Conservation (phyloP, 2,888 invertebrate species). For the Tetragonula carbonaria region DNA sequence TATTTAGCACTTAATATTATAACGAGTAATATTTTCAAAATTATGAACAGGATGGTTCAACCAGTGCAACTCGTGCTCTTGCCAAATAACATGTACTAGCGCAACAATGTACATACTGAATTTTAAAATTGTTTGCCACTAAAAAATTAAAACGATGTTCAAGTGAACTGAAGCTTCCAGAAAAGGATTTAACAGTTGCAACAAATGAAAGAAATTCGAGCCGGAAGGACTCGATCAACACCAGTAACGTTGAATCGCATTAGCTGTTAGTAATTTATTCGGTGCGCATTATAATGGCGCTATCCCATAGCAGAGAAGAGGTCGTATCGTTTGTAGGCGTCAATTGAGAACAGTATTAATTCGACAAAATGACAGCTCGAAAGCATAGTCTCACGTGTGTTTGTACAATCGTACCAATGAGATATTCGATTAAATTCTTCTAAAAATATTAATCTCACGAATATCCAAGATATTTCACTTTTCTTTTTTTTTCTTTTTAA, state of each 20-base stretch:
- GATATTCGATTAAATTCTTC: slow-evolving; percentile 13
- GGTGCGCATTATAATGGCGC: slow-evolving; percentile 66
- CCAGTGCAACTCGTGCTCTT: no score
- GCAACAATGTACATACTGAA: no score
- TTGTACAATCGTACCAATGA: slow-evolving; percentile 6
- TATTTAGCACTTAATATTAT: no score
- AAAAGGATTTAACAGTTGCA: slow-evolving; percentile 5
- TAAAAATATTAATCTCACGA: background rate
- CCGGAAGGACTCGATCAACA: slow-evolving; percentile 74
- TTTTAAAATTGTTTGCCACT: no score
- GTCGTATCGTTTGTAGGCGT: slow-evolving; percentile 63
- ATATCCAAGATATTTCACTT: background rate
- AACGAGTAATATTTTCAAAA: no score
- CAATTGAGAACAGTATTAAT: slow-evolving; percentile 62
- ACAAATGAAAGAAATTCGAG: slow-evolving; percentile 52
- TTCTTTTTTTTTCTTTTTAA: background rate
- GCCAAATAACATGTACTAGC: no score
- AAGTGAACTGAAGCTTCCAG: slow-evolving; percentile 19
- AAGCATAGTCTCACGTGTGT: slow-evolving; percentile 36
- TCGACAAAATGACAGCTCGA: slow-evolving; percentile 51
- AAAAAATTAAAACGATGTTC: background rate
- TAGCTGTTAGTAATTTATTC: slow-evolving; percentile 72
- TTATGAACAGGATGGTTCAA: no score
- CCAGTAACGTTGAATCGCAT: slow-evolving; percentile 62
- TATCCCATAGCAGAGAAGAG: slow-evolving; percentile 59